phyloP scores from a whole-genome alignment of 2,888 invertebrate species.

The Mylabris sibirica region DNA sequence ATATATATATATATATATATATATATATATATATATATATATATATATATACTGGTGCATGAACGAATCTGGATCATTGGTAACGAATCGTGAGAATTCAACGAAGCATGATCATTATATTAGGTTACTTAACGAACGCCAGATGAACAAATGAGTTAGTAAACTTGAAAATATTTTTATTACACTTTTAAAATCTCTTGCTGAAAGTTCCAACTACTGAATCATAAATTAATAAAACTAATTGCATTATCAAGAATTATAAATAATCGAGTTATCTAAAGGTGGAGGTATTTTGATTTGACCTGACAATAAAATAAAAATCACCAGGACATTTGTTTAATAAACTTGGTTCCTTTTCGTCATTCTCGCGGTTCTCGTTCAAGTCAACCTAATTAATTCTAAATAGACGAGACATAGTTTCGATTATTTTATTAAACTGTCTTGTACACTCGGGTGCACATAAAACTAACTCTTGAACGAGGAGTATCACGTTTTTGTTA shows the following conservation, averaged over 20 bases:
- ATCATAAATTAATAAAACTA: background rate
- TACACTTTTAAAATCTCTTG: conserved; percentile 44
- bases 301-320: too few relatives aligned
- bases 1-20: background rate
- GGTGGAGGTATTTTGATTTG: too few relatives aligned
- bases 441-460: background rate
- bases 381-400: too few relatives aligned
- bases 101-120: conserved; percentile 53
- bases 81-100: conserved; percentile 48
- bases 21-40: background rate
- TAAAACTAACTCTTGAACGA: too few relatives aligned
- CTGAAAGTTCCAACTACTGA: conserved; percentile 21
- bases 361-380: too few relatives aligned
- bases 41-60: background rate
- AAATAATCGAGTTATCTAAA: too few relatives aligned
- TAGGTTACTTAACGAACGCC: conserved; percentile 60
- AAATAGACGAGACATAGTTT: background rate
- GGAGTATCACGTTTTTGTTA: too few relatives aligned
- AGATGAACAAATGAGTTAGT: conserved; percentile 57
- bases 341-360: too few relatives aligned
- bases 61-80: conserved; percentile 45
- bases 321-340: too few relatives aligned
- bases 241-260: background rate
- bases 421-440: background rate
- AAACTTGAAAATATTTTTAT: conserved; percentile 58